These are phyloP conservation scores for Anguilla marmorata DNA, from an alignment of 2,797 vertebrate genomes.

Conservation along the genomic window DNA sequence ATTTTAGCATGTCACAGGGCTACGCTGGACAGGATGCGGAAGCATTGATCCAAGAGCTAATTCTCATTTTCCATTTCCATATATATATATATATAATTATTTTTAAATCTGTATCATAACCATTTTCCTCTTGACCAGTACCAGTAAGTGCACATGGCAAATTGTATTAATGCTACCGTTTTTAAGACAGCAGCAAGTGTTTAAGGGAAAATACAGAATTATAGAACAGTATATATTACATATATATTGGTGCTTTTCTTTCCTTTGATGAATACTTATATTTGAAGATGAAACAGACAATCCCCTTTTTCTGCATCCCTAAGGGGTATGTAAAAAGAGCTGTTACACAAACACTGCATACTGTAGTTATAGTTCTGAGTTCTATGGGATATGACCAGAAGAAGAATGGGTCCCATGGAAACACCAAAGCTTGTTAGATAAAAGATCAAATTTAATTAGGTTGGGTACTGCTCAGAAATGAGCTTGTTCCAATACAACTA, in stretches of 20 bases:
- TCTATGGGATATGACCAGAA: neutral
- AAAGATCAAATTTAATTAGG: slow-evolving; percentile 5
- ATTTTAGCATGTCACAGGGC: too few species aligned
- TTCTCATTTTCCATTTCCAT: too few species aligned
- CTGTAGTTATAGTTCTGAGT: neutral
- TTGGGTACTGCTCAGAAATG: neutral
- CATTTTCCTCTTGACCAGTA: too few species aligned
- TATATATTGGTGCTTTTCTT: neutral
- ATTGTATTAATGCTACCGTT: too few species aligned
- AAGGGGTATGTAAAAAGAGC: neutral
- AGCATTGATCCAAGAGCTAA: too few species aligned
- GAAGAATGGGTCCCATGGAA: neutral
- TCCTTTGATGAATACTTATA: neutral
- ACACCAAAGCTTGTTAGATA: neutral
- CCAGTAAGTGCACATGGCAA: too few species aligned
- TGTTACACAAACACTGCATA: neutral
- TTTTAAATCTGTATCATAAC: too few species aligned
- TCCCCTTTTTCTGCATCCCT: neutral
- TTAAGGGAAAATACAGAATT: neutral
- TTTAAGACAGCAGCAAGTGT: too few species aligned
- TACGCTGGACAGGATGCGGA: too few species aligned
- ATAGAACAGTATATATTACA: neutral
- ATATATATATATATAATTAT: too few species aligned
- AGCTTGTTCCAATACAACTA: neutral
- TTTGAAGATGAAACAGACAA: neutral